A percentile compares a stretch with the other conserved stretches of the same genome.
phyloP scores from a whole-genome alignment of 1,140 invertebrate species.

The Cotesia glomerata region DNA sequence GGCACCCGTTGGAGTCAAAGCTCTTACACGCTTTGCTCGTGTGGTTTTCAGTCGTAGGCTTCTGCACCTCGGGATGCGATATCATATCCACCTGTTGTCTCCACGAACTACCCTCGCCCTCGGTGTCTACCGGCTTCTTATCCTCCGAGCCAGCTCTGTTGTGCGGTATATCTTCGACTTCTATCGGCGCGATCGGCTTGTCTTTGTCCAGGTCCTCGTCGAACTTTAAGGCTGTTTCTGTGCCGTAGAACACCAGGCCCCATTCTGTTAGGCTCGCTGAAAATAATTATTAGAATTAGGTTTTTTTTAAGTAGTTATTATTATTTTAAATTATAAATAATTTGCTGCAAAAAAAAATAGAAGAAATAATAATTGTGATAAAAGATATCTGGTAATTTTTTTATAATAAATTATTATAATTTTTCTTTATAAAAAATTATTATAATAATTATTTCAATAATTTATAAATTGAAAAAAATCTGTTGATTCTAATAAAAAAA shows the following conservation, averaged over 20 bases:
- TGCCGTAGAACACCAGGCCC: conserved; percentile 68
- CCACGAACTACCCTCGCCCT: conserved; percentile 47
- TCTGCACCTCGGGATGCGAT: conserved; percentile 55
- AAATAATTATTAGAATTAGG: conserved; percentile 25
- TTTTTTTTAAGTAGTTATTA: no score
- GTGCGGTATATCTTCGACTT: conserved; percentile 24
- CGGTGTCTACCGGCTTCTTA: conserved; percentile 49
- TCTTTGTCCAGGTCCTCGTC: conserved; percentile 55
- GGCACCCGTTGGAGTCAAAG: conserved; percentile 49
- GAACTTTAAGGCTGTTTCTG: conserved; percentile 61
- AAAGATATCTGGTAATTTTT: no score
- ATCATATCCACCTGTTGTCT: conserved; percentile 55
- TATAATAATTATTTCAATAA: no score
- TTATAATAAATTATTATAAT: no score
- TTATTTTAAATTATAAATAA: no score
- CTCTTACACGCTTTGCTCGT: conserved; percentile 45
- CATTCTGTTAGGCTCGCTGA: conserved; percentile 64
- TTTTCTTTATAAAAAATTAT: no score
- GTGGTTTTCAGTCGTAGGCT: conserved; percentile 54
- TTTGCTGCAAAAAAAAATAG: no score
- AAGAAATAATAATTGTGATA: no score
- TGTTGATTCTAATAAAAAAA: no score
- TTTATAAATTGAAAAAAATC: no score
- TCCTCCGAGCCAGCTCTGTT: conserved; percentile 37
- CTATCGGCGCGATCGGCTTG: conserved; percentile 38